Evolutionary conservation across 2,888 invertebrate species (phyloP).

Genomic region (Muschampia staudingeri): DNA sequence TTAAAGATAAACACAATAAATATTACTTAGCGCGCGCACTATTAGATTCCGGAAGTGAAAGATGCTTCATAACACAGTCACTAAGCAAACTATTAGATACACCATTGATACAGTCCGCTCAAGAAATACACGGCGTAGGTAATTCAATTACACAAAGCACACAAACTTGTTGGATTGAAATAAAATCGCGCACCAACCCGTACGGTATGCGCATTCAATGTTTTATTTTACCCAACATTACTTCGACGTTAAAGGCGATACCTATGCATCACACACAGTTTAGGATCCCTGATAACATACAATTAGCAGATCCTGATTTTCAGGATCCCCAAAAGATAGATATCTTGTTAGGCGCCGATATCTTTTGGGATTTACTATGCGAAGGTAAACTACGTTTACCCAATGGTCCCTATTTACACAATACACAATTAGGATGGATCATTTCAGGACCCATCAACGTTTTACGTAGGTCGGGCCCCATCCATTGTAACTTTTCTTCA

Average conservation of each 20-base stretch:
- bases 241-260: neutral
- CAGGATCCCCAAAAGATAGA: conserved; percentile 43
- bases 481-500: conserved; percentile 52
- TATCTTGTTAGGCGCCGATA: conserved; percentile 54
- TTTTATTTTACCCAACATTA: neutral
- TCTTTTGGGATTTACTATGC: conserved; percentile 47
- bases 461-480: neutral
- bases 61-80: conserved; percentile 52
- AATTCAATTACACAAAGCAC: conserved; percentile 48
- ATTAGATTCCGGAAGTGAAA: conserved; percentile 35
- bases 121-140: conserved; percentile 54
- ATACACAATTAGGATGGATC: conserved; percentile 55
- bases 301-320: conserved; percentile 33
- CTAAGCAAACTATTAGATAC: conserved; percentile 50
- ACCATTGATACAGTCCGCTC: conserved; percentile 62
- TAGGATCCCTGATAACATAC: conserved; percentile 8
- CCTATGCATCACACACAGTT: neutral
- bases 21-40: conserved; percentile 2
- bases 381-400: conserved; percentile 32
- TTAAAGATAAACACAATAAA: neutral
- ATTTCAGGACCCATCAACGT: conserved; percentile 47
- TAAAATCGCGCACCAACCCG: conserved; percentile 12
- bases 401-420: conserved; percentile 23
- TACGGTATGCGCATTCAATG: neutral
- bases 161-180: conserved; percentile 51